Evolutionary conservation across 2,797 vertebrate species (phyloP).

Genomic region (Xenentodon cancila): DNA sequence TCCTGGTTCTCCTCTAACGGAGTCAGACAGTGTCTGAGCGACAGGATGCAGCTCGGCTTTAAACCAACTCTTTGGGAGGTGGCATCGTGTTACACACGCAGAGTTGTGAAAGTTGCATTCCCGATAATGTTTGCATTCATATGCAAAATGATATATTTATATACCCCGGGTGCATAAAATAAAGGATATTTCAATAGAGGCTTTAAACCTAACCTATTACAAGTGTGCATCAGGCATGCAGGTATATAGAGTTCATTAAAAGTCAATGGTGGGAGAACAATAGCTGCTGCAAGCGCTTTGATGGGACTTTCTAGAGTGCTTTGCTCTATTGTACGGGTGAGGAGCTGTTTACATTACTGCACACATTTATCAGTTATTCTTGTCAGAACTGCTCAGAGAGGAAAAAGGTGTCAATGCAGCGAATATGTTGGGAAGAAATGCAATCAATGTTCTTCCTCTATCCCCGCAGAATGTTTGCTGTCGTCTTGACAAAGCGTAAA

Average conservation of each 20-base stretch:
- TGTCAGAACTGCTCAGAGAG: constrained; percentile 84
- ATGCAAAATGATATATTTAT: constrained; percentile 42
- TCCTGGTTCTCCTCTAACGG: not conserved
- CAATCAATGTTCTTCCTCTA: constrained; percentile 87
- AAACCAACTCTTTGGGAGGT: constrained; percentile 14
- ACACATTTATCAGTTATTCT: constrained; percentile 86
- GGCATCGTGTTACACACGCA: constrained; percentile 22
- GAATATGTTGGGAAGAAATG: constrained; percentile 87
- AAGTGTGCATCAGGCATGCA: constrained; percentile 22
- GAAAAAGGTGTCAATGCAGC: constrained; percentile 90
- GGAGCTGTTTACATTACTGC: constrained; percentile 79
- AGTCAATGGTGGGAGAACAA: constrained; percentile 30
- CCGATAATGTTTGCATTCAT: constrained; percentile 4
- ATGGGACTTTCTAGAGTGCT: constrained; percentile 11
- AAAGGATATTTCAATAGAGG: constrained; percentile 9
- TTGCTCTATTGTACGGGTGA: constrained; percentile 55
- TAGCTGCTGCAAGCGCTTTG: constrained; percentile 21
- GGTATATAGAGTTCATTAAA: constrained; percentile 45
- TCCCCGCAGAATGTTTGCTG: constrained; percentile 87
- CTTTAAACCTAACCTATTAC: constrained; percentile 23
- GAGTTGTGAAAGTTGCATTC: not conserved
- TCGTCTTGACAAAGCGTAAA: constrained; percentile 89
- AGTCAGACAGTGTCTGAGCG: constrained; percentile 5
- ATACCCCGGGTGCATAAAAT: constrained; percentile 18
- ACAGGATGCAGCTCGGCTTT: constrained; percentile 18